phyloP scores from a whole-genome alignment of 2,888 invertebrate genomes.

The Torymus aiolomorphi region DNA sequence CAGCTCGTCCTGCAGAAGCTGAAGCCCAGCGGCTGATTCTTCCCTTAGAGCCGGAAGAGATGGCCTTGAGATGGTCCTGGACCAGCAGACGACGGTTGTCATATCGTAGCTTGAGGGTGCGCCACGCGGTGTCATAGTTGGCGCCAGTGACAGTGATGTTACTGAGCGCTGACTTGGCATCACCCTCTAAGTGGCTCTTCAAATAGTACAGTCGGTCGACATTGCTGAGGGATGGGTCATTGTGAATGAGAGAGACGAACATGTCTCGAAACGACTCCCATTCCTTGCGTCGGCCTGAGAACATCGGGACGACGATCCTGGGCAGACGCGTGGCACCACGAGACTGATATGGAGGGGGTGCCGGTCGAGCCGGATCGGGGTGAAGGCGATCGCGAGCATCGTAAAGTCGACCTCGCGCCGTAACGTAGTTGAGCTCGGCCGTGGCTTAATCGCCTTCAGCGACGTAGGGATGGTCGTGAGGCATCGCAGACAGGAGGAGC shows the following conservation, averaged over 20 bases:
- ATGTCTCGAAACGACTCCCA: too few species aligned
- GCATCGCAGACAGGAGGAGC: background rate
- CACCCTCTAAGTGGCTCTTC: background rate
- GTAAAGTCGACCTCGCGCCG: background rate
- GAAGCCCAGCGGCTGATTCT: slow-evolving; percentile 3
- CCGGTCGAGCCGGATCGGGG: background rate
- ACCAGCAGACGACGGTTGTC: too few species aligned
- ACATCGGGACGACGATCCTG: background rate
- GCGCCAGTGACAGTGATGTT: slow-evolving; percentile 6
- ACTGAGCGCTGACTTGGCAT: background rate
- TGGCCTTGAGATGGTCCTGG: background rate
- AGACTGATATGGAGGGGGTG: background rate
- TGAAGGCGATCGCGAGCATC: background rate
- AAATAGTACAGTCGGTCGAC: slow-evolving; percentile 25
- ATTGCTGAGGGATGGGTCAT: background rate
- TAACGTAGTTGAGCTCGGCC: background rate
- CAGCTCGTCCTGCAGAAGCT: background rate
- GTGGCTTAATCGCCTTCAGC: background rate
- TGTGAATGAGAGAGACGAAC: slow-evolving; percentile 4
- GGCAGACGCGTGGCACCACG: background rate
- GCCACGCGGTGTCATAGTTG: slow-evolving; percentile 20
- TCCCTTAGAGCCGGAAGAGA: background rate
- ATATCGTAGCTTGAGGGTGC: background rate
- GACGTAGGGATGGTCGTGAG: background rate
- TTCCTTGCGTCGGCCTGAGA: background rate